phyloP scores from a whole-genome alignment of 1,140 invertebrate genomes.

The Drosophila prosaltans region DNA sequence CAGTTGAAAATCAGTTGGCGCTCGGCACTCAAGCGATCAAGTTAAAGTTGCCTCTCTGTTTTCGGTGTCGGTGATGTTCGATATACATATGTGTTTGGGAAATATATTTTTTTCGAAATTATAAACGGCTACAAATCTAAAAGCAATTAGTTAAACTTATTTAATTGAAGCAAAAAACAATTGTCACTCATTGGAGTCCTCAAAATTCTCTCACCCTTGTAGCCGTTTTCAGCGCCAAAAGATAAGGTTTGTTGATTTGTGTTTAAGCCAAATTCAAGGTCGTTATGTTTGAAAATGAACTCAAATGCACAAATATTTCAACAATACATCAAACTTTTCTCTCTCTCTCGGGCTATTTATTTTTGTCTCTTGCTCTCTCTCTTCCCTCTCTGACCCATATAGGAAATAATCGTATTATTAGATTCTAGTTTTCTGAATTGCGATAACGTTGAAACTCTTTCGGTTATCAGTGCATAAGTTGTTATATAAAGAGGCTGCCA shows the following conservation, averaged over 20 bases:
- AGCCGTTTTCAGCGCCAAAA: slow-evolving; percentile 22
- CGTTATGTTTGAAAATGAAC: slow-evolving; percentile 21
- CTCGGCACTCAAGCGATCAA: slow-evolving; percentile 68
- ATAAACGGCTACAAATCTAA: slow-evolving; percentile 14
- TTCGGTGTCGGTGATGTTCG: slow-evolving; percentile 20
- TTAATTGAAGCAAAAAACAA: slow-evolving; percentile 13
- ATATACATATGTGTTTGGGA: neutral
- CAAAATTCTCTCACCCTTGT: slow-evolving; percentile 7
- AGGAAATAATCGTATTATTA: slow-evolving; percentile 2
- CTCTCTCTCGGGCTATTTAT: neutral
- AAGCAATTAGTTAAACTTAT: slow-evolving; percentile 36
- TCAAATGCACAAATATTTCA: slow-evolving; percentile 10
- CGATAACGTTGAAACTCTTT: slow-evolving; percentile 13
- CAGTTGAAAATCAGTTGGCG: slow-evolving; percentile 64
- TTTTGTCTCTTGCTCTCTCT: slow-evolving; percentile 18
- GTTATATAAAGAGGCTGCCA: slow-evolving; percentile 10
- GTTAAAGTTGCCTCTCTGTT: slow-evolving; percentile 42
- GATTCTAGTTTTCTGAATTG: neutral
- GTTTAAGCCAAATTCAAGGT: slow-evolving; percentile 31
- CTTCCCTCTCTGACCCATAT: slow-evolving; percentile 1
- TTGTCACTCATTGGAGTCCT: neutral
- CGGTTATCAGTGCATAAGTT: slow-evolving; percentile 6
- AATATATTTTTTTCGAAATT: slow-evolving; percentile 31
- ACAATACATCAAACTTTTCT: slow-evolving; percentile 32
- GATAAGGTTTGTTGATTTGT: slow-evolving; percentile 43